phyloP scores from a whole-genome alignment of 2,797 vertebrate genomes.

The Aeoliscus strigatus region DNA sequence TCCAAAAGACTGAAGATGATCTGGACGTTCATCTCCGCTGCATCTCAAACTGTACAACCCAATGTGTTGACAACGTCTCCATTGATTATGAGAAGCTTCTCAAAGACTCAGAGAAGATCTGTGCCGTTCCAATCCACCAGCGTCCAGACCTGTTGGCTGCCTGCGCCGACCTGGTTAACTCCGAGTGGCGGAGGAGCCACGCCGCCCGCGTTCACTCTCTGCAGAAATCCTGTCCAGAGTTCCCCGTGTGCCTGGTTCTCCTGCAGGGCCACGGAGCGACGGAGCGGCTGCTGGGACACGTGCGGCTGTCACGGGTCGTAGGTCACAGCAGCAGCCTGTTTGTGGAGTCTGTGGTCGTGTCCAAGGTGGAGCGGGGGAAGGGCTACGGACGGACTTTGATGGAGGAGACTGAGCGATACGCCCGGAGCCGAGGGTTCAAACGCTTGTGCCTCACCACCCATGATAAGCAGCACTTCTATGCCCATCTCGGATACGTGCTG shows the following conservation, averaged over 20 bases:
- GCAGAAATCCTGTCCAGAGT: slow-evolving; percentile 82
- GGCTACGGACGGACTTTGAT: slow-evolving; percentile 88
- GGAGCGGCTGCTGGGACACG: slow-evolving; percentile 82
- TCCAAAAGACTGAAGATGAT: no score
- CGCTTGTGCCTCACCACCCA: slow-evolving; percentile 88
- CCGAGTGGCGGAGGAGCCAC: slow-evolving; percentile 88
- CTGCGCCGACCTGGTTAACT: slow-evolving; percentile 85
- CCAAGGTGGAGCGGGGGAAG: slow-evolving; percentile 77
- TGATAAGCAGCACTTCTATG: slow-evolving; percentile 90
- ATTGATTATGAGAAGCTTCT: neutral
- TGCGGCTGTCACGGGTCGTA: slow-evolving; percentile 81
- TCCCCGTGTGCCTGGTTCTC: slow-evolving; percentile 85
- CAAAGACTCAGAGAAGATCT: slow-evolving; percentile 28
- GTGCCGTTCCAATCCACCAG: slow-evolving; percentile 80
- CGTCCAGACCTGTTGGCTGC: slow-evolving; percentile 84
- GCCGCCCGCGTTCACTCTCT: slow-evolving; percentile 84
- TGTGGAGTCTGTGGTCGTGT: slow-evolving; percentile 90
- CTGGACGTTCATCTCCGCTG: no score
- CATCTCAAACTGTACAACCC: no score
- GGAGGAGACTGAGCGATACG: slow-evolving; percentile 85
- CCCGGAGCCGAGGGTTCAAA: slow-evolving; percentile 73
- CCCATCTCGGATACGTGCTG: slow-evolving; percentile 82
- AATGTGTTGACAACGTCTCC: no score
- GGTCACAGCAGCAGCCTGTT: slow-evolving; percentile 77
- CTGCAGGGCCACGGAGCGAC: slow-evolving; percentile 41